Base-by-base conservation (phyloP, 1,140 invertebrate genomes). In the Apis laboriosa region DNA sequence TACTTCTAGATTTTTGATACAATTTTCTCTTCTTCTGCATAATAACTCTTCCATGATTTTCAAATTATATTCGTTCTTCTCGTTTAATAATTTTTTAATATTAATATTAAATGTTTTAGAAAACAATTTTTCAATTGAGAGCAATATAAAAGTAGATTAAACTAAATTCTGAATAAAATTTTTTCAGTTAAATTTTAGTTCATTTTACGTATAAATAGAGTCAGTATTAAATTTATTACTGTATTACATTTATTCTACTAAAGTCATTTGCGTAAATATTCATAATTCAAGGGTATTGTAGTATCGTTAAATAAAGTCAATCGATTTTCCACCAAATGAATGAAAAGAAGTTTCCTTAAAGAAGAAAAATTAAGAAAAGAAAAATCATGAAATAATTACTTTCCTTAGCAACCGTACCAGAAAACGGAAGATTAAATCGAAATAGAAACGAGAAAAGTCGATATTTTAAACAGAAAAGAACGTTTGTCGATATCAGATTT, bases 401-500 rank as follows among this genome's bases (percentile, higher is more conserved):
- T 58, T 56, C 11, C 19, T 9, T 34, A 49, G 1, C 7, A 73
- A 21, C 71, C 15, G 15, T 15, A 60, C 7, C 34, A 7, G 21
- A 24, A 49, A 1, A 1, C 21, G 34, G 19, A 43, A 74, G 34
- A 61, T 24, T 49, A 75, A 24, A 61, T 61, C 58, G 13, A 75
- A 61, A 75, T 63, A 49, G 72, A 43, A 43, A 60, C 3, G 34
- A 9, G 19, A 21, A 56, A 24, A 61, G 34, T 13, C 58, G 72
- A 75, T 75, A 75, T 61, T 75, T 75, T 75, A 61, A 75, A 63
- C 21, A 75, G 72, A 61, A 61, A 60, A 12, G 28, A 34, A 49
- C 56, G 72, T 43, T 58, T 73, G 71, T 51, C 72, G 72, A 75
- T 75, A 75, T 75, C 72, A 75, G 72, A 75, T 75, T 75, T 61